Percentiles rank a stretch among this genome's conserved stretches.
These are phyloP conservation scores for Antennarius maculatus DNA, from an alignment of 2,797 vertebrate species.

Conservation along the genomic window DNA sequence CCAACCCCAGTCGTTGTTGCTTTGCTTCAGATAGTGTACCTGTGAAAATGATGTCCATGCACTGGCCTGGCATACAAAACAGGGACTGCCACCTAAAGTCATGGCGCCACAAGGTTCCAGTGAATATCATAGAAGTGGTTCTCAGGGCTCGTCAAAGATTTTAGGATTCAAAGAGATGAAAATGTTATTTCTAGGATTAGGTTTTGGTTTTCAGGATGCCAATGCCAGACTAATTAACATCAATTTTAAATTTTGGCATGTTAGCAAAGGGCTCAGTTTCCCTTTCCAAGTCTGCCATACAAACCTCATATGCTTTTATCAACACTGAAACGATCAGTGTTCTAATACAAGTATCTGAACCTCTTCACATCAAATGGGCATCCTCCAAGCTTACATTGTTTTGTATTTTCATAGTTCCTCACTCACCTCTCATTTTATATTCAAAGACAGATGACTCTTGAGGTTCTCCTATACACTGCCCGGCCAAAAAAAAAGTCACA, in stretches of 20 bases:
- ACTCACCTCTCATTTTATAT: too few species aligned
- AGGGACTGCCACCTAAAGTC: background rate
- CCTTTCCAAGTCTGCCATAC: background rate
- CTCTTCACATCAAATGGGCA: background rate
- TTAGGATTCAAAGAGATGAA: background rate
- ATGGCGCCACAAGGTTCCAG: conserved; percentile 33
- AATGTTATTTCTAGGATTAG: background rate
- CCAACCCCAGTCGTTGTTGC: background rate
- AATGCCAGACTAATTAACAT: background rate
- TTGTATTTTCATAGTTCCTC: too few species aligned
- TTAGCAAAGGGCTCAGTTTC: background rate
- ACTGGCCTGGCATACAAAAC: background rate
- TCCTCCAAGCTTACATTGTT: too few species aligned
- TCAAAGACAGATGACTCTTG: background rate
- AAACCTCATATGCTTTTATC: background rate
- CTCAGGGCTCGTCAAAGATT: conserved; percentile 26
- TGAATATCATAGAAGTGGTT: conserved; percentile 50
- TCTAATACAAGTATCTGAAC: background rate
- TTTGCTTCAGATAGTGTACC: background rate
- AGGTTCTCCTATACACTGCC: background rate
- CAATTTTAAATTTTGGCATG: background rate
- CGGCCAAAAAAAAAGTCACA: too few species aligned
- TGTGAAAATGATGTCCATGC: background rate
- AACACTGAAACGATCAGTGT: background rate
- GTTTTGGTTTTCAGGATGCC: background rate